Evolutionary conservation across 2,888 invertebrate genomes (phyloP).

Genomic region (Cryptocheilus praepositus): DNA sequence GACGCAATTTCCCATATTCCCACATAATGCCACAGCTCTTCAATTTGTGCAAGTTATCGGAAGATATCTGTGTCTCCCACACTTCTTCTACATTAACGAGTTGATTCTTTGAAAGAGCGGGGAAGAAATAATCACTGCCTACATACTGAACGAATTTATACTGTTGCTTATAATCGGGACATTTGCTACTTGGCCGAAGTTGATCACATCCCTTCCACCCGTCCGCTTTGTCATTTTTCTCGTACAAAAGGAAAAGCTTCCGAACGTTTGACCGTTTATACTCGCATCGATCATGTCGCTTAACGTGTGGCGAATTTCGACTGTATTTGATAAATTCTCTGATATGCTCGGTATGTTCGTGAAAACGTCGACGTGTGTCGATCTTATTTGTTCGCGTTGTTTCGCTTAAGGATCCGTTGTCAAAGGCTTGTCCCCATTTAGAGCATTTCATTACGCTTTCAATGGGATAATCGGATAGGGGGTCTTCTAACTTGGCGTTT

Average conservation of each 20-base stretch:
- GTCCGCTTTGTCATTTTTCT: conserved; percentile 41
- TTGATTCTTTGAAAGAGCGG: conserved; percentile 50
- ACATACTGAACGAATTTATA: conserved; percentile 26
- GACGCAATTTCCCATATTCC: conserved; percentile 43
- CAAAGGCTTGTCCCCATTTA: conserved; percentile 30
- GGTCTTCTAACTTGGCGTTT: conserved; percentile 42
- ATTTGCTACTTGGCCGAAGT: conserved; percentile 37
- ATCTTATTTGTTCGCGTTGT: conserved; percentile 18
- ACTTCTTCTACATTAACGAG: conserved; percentile 37
- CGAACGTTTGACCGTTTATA: conserved; percentile 32
- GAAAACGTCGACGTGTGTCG: conserved; percentile 29
- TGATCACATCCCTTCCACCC: conserved; percentile 32
- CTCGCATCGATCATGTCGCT: conserved; percentile 32
- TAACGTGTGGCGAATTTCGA: conserved; percentile 31
- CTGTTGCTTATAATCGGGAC: conserved; percentile 34
- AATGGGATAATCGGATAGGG: conserved; percentile 27
- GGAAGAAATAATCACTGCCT: conserved; percentile 43
- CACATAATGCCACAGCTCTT: conserved; percentile 52
- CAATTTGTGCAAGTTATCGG: conserved; percentile 48
- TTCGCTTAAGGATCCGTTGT: conserved; percentile 19
- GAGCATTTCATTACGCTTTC: conserved; percentile 34
- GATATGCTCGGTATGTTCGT: conserved; percentile 28
- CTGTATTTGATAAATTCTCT: conserved; percentile 37
- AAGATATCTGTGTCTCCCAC: too few species aligned
- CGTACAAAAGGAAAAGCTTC: conserved; percentile 47